Conservation (phyloP, 1,140 invertebrate genomes). For the Drosophila chauvacae region DNA sequence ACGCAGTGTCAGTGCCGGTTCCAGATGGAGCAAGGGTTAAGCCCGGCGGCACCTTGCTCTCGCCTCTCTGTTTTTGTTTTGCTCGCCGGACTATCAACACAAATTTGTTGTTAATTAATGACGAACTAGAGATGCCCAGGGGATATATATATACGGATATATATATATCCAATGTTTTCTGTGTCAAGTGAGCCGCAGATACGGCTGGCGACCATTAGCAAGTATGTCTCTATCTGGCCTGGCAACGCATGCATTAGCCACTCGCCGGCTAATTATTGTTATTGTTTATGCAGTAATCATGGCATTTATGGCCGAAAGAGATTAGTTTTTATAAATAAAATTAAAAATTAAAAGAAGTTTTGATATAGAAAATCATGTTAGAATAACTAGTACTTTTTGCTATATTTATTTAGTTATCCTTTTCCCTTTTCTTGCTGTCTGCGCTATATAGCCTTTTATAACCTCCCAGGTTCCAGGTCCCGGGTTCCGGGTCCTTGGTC, state of each 20-base stretch:
- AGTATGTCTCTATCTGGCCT: slow-evolving; percentile 11
- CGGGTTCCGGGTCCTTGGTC: neutral
- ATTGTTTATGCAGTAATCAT: slow-evolving; percentile 10
- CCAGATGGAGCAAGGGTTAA: slow-evolving; percentile 12
- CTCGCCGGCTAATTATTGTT: neutral
- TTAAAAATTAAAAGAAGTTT: neutral
- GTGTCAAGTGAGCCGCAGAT: slow-evolving; percentile 32
- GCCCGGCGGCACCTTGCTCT: slow-evolving; percentile 47
- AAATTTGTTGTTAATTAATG: slow-evolving; percentile 53
- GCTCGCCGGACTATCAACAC: slow-evolving; percentile 27
- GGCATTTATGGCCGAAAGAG: neutral
- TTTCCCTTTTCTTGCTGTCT: slow-evolving; percentile 1
- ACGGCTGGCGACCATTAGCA: slow-evolving; percentile 13
- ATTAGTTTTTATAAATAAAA: neutral
- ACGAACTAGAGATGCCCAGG: slow-evolving; percentile 45
- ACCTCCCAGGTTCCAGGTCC: neutral
- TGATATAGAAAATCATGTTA: neutral
- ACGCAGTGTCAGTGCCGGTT: slow-evolving; percentile 64
- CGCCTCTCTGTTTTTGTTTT: slow-evolving; percentile 37
- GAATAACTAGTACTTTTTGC: neutral
- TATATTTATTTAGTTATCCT: neutral
- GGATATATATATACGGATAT: neutral
- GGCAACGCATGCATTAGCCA: slow-evolving; percentile 28
- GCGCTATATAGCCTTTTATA: neutral
- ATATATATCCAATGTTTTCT: slow-evolving; percentile 11